Evolutionary conservation across 2,797 vertebrate genomes (phyloP), one percentile per base, ranked within the genome.

Genomic region (Astyanax mexicanus): DNA sequence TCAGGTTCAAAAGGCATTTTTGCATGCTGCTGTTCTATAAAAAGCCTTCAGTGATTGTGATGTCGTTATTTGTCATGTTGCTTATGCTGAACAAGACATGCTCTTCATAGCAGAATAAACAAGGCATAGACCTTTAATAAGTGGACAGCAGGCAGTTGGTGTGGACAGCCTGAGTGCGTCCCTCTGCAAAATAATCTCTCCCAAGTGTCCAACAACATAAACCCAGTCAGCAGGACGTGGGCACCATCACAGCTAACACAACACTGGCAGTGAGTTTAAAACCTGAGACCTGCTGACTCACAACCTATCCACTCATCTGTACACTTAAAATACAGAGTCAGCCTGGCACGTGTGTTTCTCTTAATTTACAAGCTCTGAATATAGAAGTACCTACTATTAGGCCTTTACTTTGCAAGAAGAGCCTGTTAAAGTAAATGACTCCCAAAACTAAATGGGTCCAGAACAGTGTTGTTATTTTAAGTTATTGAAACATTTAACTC

Each of bases 221-320:
- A 52, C 72, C 73, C 75, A 76, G 72, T 79, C 70, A 81, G 44
- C 52, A 49, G 64, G 44, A 83, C 51, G 38, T 79, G 19, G 65
- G 72, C 75, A 70, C 19, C 42, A 67, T 35, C 54, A 35, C 82
- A 81, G 81, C 74, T 78, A 72, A 83, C 69, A 78, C 57, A 78
- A 80, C 75, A 70, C 21, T 12, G 49, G 45, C 27, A 73, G 55
- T 42, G 37, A 51, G 51, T 57, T 32, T 15, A 27, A 40, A 69
- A 51, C 25, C 3, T 57, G 66, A 45, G 17, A 4, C 37, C 38
- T 25, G 49, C 55, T 64, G 60, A 64, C 71, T 62, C 76, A 64
- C n/a, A 49, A 49, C 25, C 69, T 32, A 29, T 29, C 15, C 17
- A 45, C n/a, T 58, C 27, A 25, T 42, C n/a, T 57, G 21, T 40